A percentile compares a stretch with the other conserved stretches of the same genome.
phyloP scores from a whole-genome alignment of 2,113 vertebrate species.

The Phrynocephalus versicolor region DNA sequence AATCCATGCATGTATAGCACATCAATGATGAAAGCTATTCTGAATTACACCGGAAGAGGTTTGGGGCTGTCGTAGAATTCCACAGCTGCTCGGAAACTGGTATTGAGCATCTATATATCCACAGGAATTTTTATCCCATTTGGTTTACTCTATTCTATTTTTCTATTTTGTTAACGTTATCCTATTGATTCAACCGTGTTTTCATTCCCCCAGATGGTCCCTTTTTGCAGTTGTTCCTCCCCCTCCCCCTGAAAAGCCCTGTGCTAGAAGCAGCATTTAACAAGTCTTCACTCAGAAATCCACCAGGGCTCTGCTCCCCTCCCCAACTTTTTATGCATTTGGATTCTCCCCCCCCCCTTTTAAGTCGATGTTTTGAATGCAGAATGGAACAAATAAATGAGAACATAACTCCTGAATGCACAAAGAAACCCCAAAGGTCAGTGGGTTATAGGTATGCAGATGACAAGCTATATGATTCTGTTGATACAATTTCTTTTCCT shows the following conservation, averaged over 20 bases:
- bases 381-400: constrained; percentile 37
- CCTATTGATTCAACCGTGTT: constrained; percentile 71
- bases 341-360: constrained; percentile 35
- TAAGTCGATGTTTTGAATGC: constrained; percentile 29
- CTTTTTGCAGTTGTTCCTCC: constrained; percentile 51
- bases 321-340: not conserved
- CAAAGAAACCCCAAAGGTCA: constrained; percentile 47
- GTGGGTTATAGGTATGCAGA: constrained; percentile 52
- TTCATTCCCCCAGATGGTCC: constrained; percentile 64
- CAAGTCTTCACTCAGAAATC: fast-evolving
- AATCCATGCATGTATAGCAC: not conserved
- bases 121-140: constrained; percentile 69
- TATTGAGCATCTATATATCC: constrained; percentile 44
- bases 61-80: constrained; percentile 40
- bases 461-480: constrained; percentile 51
- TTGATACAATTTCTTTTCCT: constrained; percentile 46
- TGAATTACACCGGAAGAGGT: constrained; percentile 44
- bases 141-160: constrained; percentile 67
- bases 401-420: constrained; percentile 38
- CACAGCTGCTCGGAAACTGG: constrained; percentile 23
- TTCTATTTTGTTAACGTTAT: constrained; percentile 71
- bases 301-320: not conserved
- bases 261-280: constrained; percentile 31
- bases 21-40: constrained; percentile 4
- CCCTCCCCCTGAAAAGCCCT: not conserved